Conservation (phyloP, 2,888 invertebrate genomes). For the Neoscelio sp. region DNA sequence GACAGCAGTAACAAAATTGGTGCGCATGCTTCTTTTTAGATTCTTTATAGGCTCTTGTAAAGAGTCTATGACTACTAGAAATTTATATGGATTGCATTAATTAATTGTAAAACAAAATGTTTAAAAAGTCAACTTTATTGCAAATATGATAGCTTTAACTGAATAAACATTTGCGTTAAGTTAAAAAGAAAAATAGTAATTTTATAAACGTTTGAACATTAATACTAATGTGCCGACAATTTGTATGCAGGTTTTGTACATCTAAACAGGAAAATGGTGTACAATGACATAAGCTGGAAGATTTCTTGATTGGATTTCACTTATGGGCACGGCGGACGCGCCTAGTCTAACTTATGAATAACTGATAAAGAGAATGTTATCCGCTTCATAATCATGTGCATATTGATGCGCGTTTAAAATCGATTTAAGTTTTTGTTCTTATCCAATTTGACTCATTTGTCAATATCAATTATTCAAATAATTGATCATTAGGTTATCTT, state of each 20-base stretch:
- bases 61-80: no score
- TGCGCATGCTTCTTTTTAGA: background rate
- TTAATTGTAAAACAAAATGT: no score
- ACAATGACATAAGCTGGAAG: conserved; percentile 58
- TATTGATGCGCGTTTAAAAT: conserved; percentile 37
- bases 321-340: conserved; percentile 61
- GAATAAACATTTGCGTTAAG: background rate
- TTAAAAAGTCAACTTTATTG: no score
- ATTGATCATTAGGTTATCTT: conserved; percentile 24
- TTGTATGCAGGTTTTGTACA: conserved; percentile 47
- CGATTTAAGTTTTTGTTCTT: conserved; percentile 32
- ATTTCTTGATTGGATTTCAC: conserved; percentile 63
- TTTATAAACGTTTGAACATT: conserved; percentile 8
- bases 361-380: conserved; percentile 63
- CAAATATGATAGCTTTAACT: no score
- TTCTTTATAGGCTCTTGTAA: background rate
- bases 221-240: conserved; percentile 30
- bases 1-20: conserved; percentile 6
- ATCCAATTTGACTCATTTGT: conserved; percentile 5
- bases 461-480: conserved; percentile 6
- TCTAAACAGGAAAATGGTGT: conserved; percentile 52
- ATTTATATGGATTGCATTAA: no score
- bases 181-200: conserved; percentile 1
- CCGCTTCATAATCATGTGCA: conserved; percentile 32
- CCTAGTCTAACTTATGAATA: conserved; percentile 62